Base-by-base conservation (phyloP, 2,797 vertebrate genomes). In the Notolabrus celidotus region DNA sequence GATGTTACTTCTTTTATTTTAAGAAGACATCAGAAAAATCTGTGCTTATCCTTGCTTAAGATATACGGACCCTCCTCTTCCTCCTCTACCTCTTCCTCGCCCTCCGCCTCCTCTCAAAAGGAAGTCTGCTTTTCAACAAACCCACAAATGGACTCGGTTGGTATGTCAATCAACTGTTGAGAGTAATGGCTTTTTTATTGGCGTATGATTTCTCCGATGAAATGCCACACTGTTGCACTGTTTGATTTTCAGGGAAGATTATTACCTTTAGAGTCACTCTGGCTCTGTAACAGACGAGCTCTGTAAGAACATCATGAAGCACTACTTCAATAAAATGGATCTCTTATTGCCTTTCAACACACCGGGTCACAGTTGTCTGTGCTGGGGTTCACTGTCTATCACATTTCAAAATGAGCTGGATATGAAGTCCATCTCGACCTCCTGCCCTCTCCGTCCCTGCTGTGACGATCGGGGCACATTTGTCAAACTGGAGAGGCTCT, bases 11-110 rank as follows among this genome's bases (percentile, higher is more conserved):
- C 94, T 95, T 94, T 91, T 94, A 94, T 94, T 93, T 91, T 91
- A 93, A 94, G 94, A 92, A 95, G 94, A 95, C 94, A 95, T 95
- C 94, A 95, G 93, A 94, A 88, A 95, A 95, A 95, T 94, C 94
- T 95, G 94, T 95, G 94, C 94, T 95, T 94, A 94, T 95, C 94
- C 89, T 93, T 92, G 94, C 92, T 94, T 89, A 89, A 92, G 77
- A 94, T 89, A 89, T 92, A 86, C 88, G 83, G 85, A 90, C 89
- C 86, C 89, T 91, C 84, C 82, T 90, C 90, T 82, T 85, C 84
- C 65, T 86, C 86, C 77, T 84, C 91, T 86, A 74, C 84, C 84
- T 88, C 82, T 77, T 84, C 89, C 79, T 88, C 85, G 63, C 64
- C 86, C 81, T 87, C 80, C 74, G 19, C 84, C 86, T 88, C 79